These are phyloP conservation scores for Bradypodion pumilum DNA, from an alignment of 2,797 vertebrate species.

Conservation along the genomic window DNA sequence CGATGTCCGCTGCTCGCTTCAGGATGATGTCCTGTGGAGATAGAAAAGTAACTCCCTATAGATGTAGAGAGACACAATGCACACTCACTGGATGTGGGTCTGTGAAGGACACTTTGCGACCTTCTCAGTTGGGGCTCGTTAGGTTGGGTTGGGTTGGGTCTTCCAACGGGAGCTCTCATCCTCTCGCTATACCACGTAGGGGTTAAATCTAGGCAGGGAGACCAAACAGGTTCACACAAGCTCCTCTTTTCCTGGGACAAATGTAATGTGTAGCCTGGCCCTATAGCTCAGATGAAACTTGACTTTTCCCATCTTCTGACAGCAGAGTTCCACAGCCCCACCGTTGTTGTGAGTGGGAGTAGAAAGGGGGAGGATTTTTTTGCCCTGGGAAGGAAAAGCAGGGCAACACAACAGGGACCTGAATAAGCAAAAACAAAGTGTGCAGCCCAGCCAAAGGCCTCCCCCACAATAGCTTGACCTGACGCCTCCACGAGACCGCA, in stretches of 20 bases:
- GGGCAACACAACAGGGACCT: not conserved
- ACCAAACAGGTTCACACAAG: not conserved
- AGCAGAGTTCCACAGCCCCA: not conserved
- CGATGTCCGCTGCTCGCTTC: conserved; percentile 84
- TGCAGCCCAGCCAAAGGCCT: fast-evolving
- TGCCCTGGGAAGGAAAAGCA: not conserved
- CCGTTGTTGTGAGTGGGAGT: not conserved
- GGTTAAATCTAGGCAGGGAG: too few species aligned
- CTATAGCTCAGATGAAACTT: not conserved
- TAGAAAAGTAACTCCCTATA: not conserved
- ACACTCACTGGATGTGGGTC: not conserved
- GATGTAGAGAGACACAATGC: not conserved
- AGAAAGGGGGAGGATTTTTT: not conserved
- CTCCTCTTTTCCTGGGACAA: not conserved
- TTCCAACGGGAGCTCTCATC: too few species aligned
- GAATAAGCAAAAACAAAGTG: not conserved
- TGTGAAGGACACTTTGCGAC: not conserved
- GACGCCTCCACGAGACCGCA: not conserved
- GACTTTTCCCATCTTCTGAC: not conserved
- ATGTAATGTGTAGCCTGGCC: not conserved
- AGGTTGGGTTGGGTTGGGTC: not conserved
- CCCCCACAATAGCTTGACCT: not conserved
- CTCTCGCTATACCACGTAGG: not conserved
- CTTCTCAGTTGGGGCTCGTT: not conserved
- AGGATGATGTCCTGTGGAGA: conserved; percentile 80